These are phyloP conservation scores for Stomorhina lunata DNA, from an alignment of 2,888 invertebrate genomes.

Conservation along the genomic window DNA sequence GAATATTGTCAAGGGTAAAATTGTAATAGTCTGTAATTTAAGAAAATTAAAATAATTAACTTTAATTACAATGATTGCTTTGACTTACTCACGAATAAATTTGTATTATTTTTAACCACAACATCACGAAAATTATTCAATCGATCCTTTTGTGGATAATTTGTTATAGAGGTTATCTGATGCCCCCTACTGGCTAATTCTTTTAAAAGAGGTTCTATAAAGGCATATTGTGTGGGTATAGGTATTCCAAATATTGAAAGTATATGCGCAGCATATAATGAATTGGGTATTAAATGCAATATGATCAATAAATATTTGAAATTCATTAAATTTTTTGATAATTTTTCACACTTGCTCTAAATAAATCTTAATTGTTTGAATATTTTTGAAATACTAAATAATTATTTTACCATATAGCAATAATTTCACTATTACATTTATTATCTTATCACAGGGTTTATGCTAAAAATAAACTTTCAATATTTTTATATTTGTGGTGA, in stretches of 20 bases:
- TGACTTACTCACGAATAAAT: conserved; percentile 26
- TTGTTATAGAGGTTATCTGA: conserved; percentile 70
- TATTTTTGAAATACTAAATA: background rate
- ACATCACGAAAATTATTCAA: conserved; percentile 69
- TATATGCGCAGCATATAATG: conserved; percentile 62
- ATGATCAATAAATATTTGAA: background rate
- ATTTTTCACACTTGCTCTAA: background rate
- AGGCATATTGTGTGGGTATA: conserved; percentile 72
- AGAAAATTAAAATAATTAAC: conserved; percentile 68
- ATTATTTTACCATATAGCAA: background rate
- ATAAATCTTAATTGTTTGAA: background rate
- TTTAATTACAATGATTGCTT: conserved; percentile 60
- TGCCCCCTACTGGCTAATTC: conserved; percentile 73
- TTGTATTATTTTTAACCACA: conserved; percentile 41
- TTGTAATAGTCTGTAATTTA: conserved; percentile 18
- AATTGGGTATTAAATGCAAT: background rate
- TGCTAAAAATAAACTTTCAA: background rate
- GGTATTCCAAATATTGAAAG: conserved; percentile 71
- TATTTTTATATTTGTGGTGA: too few relatives aligned
- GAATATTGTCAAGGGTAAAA: conserved; percentile 42
- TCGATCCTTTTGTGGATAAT: conserved; percentile 71
- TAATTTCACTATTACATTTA: background rate
- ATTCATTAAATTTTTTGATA: background rate
- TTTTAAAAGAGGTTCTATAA: conserved; percentile 70
- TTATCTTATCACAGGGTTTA: background rate